These are phyloP conservation scores for Leptodactylus fallax DNA, from an alignment of 2,797 vertebrate species.

Conservation along the genomic window DNA sequence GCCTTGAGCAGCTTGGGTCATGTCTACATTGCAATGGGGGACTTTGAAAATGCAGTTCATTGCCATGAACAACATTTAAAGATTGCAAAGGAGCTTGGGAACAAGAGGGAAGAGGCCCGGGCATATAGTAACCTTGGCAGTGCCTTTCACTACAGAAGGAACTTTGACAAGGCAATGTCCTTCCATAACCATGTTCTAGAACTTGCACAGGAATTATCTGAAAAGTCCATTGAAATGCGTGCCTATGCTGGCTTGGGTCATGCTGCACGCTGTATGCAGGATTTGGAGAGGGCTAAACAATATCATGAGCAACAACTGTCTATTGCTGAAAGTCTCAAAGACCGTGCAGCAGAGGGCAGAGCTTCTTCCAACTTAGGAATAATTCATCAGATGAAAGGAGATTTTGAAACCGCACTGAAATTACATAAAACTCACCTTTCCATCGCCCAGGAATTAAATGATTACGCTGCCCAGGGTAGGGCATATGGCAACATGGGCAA, in stretches of 20 bases:
- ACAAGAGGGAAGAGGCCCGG: constrained; percentile 93
- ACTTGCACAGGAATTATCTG: constrained; percentile 90
- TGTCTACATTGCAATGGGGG: constrained; percentile 98
- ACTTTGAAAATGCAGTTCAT: constrained; percentile 95
- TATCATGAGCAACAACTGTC: constrained; percentile 93
- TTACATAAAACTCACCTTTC: constrained; percentile 92
- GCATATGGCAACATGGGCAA: constrained; percentile 98
- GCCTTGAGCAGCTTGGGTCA: constrained; percentile 94
- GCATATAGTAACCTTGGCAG: constrained; percentile 98
- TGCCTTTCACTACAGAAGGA: constrained; percentile 95
- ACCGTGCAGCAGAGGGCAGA: constrained; percentile 92
- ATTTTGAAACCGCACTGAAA: constrained; percentile 89
- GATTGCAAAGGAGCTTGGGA: constrained; percentile 93
- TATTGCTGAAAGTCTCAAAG: constrained; percentile 93
- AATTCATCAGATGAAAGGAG: constrained; percentile 96
- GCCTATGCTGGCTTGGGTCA: constrained; percentile 96
- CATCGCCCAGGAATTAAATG: constrained; percentile 90
- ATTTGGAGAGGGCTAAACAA: constrained; percentile 96
- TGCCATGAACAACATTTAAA: constrained; percentile 94
- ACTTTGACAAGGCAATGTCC: constrained; percentile 98
- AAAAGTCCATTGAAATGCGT: constrained; percentile 96
- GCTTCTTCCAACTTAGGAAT: constrained; percentile 98
- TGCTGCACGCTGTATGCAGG: constrained; percentile 96
- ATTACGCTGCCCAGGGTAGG: constrained; percentile 91
- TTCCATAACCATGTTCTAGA: constrained; percentile 96